Evolutionary conservation across 2,113 vertebrate genomes (phyloP).

Genomic region (Petroica traversi): DNA sequence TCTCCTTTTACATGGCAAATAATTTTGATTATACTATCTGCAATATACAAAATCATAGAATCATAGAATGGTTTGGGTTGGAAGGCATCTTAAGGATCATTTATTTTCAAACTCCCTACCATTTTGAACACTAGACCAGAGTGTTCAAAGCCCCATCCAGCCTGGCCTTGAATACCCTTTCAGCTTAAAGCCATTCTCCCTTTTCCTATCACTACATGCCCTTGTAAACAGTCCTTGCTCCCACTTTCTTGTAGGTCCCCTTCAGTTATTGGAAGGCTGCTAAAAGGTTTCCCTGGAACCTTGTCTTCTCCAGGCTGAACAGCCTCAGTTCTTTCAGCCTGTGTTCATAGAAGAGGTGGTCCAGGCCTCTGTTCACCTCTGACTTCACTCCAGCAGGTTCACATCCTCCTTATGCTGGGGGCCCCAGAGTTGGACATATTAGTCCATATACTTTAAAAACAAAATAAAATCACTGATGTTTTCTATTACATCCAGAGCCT

Average conservation of each 20-base stretch:
- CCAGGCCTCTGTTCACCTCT: neutral
- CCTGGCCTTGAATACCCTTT: neutral
- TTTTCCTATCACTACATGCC: neutral
- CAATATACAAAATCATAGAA: no score
- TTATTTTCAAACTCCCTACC: neutral
- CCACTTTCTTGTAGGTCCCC: neutral
- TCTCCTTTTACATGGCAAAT: no score
- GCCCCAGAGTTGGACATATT: neutral
- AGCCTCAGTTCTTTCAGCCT: neutral
- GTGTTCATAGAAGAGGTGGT: neutral
- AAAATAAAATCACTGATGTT: neutral
- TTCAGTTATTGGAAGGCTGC: neutral
- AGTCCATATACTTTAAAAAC: neutral
- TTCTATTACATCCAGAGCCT: neutral
- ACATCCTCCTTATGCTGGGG: no score
- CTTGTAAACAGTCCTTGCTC: neutral
- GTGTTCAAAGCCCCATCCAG: neutral
- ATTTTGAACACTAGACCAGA: no score
- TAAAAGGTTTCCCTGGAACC: neutral
- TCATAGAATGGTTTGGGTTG: no score
- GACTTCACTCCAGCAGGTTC: neutral
- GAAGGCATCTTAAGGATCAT: neutral
- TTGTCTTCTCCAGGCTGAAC: neutral
- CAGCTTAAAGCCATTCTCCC: neutral
- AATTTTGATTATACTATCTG: no score